Evolutionary conservation across 2,113 vertebrate genomes (phyloP), one percentile per base, ranked within the genome.

Genomic region (Lampris incognitus): DNA sequence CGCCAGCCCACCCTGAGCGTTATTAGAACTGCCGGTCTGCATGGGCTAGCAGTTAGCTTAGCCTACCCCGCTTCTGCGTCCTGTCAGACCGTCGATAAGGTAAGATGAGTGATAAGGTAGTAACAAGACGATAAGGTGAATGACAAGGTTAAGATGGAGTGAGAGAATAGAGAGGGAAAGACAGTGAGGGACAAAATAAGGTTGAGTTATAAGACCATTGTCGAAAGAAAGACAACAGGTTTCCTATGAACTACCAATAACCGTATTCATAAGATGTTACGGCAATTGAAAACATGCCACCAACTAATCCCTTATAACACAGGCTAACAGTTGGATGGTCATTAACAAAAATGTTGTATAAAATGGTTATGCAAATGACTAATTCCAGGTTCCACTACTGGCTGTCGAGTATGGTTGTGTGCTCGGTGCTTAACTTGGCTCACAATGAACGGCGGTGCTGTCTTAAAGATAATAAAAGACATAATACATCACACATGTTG

Each of bases 401-500:
- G 2, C 9, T 36, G 10, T 11, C 61, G 10, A 62, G 39, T 36
- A 9, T 57, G 13, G 10, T 5, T 36, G 42, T 2, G 24, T 66
- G 3, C 11, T 0, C 41, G 11, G 49, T 2, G 38, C 8, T 62
- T 38, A 52, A 5, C 24, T 41, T 8, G 6, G 40, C 6, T 2
- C n/a, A 1, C 38, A 40, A 81, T 24, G 42, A 51, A 37, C 4
- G 36, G 58, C n/a, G 24, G 24, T 11, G 0, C 6, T 0, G 3
- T 24, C 69, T 55, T 24, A 66, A 72, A 61, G 6, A 1, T 1
- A n/a, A 36, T 55, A 0, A 39, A 2, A 37, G 9, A 56, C 24
- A 24, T 77, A 7, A 70, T 36, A 6, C 13, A 71, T 52, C 41
- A 13, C 56, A 38, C 40, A 6, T 51, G 2, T 67, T 71, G 7